Conservation (phyloP, 2,888 invertebrate species). For the Nymphalis c-album region DNA sequence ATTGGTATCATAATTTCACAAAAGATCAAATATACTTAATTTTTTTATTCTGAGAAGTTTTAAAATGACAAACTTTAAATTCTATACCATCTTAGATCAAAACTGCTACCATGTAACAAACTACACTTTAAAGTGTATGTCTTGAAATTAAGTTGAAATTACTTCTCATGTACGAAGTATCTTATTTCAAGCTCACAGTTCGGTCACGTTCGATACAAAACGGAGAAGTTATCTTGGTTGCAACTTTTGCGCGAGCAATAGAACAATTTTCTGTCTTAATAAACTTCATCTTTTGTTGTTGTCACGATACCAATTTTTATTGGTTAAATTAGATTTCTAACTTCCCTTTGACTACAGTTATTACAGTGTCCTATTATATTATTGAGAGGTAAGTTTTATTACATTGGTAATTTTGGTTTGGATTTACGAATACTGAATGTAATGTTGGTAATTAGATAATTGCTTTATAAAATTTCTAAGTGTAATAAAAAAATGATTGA, state of each 20-base stretch:
- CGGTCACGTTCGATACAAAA: slow-evolving; percentile 44
- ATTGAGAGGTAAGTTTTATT: background rate
- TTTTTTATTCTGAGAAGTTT: too few relatives aligned
- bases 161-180: slow-evolving; percentile 30
- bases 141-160: slow-evolving; percentile 34
- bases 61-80: background rate
- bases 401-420: too few relatives aligned
- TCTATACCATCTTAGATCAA: background rate
- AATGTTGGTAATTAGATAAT: too few relatives aligned
- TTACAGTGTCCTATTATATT: background rate
- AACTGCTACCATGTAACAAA: slow-evolving; percentile 21
- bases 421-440: too few relatives aligned
- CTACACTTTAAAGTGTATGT: slow-evolving; percentile 27
- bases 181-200: slow-evolving; percentile 40
- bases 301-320: slow-evolving; percentile 39
- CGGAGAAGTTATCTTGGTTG: slow-evolving; percentile 44
- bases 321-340: slow-evolving; percentile 29
- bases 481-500: too few relatives aligned
- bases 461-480: too few relatives aligned
- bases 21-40: too few relatives aligned
- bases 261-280: slow-evolving; percentile 42
- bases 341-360: slow-evolving; percentile 22
- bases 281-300: slow-evolving; percentile 38
- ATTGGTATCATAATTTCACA: too few relatives aligned
- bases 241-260: slow-evolving; percentile 40